Conservation (phyloP, 2,113 vertebrate genomes). For the Varanus salvator region DNA sequence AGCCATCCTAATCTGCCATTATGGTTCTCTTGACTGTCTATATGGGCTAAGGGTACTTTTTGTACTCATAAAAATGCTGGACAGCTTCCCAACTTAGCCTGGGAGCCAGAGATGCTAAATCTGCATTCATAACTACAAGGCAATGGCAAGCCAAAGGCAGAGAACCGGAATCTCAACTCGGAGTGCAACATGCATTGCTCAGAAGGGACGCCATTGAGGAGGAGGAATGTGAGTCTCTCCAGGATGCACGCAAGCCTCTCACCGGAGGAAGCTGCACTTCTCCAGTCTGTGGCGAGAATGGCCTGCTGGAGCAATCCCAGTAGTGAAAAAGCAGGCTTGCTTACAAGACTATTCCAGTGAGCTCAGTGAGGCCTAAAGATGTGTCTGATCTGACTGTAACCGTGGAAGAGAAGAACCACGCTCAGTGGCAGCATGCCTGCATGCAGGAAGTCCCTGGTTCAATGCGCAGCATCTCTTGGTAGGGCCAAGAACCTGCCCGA, state of each 20-base stretch:
- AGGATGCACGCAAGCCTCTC: background rate
- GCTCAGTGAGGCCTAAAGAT: background rate
- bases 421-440: too few relatives aligned
- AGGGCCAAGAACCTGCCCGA: too few relatives aligned
- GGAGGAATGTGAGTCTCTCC: background rate
- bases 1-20: conserved; percentile 29
- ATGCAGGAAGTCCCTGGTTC: too few relatives aligned
- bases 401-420: too few relatives aligned
- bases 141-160: background rate
- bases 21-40: conserved; percentile 32
- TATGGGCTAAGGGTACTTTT: conserved; percentile 22
- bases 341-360: background rate
- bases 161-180: background rate
- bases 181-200: background rate
- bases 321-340: background rate
- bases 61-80: conserved; percentile 22
- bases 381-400: too few relatives aligned
- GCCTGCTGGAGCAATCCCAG: too few relatives aligned
- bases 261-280: too few relatives aligned
- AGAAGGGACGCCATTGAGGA: background rate
- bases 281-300: background rate
- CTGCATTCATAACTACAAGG: background rate
- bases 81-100: background rate
- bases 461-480: too few relatives aligned
- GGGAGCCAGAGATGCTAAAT: background rate